These are phyloP conservation scores for Dipus sagitta DNA, from an alignment of 2,797 vertebrate species.

Conservation along the genomic window DNA sequence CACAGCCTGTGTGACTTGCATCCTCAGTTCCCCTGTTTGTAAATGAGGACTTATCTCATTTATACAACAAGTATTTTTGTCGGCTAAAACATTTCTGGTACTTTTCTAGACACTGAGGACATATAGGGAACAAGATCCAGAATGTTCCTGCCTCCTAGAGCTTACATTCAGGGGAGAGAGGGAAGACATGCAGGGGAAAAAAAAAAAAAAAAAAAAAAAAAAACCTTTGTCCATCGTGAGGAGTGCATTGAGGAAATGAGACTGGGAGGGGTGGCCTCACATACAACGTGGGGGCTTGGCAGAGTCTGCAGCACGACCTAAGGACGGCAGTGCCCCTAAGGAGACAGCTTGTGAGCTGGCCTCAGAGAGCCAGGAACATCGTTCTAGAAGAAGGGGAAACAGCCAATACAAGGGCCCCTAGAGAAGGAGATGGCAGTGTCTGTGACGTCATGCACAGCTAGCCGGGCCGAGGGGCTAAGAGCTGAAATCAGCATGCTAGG, in stretches of 20 bases:
- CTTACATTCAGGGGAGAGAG: background rate
- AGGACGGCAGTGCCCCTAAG: background rate
- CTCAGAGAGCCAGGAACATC: background rate
- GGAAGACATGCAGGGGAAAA: background rate
- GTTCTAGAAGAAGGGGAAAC: background rate
- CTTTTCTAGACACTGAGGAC: background rate
- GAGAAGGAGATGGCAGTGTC: background rate
- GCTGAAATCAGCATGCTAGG: too few relatives aligned
- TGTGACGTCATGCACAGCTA: background rate
- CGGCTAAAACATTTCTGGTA: background rate
- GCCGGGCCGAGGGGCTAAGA: fast-evolving
- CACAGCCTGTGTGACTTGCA: background rate
- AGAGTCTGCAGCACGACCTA: fast-evolving
- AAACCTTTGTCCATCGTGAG: background rate
- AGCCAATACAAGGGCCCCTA: background rate
- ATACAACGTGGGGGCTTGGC: too few relatives aligned
- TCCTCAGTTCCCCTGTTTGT: background rate
- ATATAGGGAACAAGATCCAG: background rate
- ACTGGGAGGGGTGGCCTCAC: too few relatives aligned
- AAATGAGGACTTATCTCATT: background rate
- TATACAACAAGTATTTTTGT: background rate
- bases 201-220: too few relatives aligned
- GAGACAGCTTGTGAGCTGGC: background rate
- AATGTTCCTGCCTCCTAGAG: background rate
- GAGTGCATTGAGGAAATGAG: background rate